phyloP scores from a whole-genome alignment of 2,888 invertebrate species.

The Cabera pusaria region DNA sequence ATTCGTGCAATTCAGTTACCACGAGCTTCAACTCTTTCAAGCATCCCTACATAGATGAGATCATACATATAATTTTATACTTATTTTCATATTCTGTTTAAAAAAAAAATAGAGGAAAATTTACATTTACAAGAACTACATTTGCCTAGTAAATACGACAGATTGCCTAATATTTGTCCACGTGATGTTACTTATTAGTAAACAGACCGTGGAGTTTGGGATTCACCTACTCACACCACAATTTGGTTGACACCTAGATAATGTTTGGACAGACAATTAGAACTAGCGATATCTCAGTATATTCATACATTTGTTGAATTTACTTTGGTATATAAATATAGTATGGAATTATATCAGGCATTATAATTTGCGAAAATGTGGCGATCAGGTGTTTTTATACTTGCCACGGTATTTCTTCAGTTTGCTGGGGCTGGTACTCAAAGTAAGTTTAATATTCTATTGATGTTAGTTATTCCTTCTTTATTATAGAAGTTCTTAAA shows the following conservation, averaged over 20 bases:
- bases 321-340: slow-evolving; percentile 62
- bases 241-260: slow-evolving; percentile 39
- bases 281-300: slow-evolving; percentile 37
- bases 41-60: no score
- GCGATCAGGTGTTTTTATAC: slow-evolving; percentile 46
- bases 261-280: slow-evolving; percentile 45
- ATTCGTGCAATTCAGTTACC: no score
- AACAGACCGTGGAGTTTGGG: slow-evolving; percentile 19
- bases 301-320: slow-evolving; percentile 35
- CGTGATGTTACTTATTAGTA: slow-evolving; percentile 4
- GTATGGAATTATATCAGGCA: slow-evolving; percentile 35
- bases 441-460: slow-evolving; percentile 48
- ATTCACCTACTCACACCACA: slow-evolving; percentile 26
- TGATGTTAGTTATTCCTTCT: no score
- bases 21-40: no score
- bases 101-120: no score
- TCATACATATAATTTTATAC: no score
- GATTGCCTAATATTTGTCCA: not conserved
- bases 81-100: no score
- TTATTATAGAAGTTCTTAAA: no score
- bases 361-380: slow-evolving; percentile 52
- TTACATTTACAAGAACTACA: no score
- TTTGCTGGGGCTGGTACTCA: slow-evolving; percentile 40
- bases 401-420: slow-evolving; percentile 36
- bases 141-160: no score